These are phyloP conservation scores for Manis javanica DNA, from an alignment of 2,797 vertebrate genomes.

Conservation along the genomic window DNA sequence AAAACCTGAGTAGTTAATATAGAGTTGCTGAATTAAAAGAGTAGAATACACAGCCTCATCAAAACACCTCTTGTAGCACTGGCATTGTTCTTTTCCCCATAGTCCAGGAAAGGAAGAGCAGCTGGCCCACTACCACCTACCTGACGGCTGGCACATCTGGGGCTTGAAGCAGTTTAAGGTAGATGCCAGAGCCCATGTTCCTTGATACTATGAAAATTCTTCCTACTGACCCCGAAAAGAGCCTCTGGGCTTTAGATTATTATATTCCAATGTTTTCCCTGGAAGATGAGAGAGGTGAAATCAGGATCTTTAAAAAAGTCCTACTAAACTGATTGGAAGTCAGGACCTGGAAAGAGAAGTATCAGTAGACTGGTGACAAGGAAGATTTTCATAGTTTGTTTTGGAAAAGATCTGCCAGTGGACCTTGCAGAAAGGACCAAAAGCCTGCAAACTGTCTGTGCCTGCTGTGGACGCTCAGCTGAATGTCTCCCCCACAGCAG, in stretches of 20 bases:
- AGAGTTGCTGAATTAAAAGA: not conserved
- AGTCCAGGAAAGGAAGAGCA: not conserved
- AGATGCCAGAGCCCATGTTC: not conserved
- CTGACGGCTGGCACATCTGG: not conserved
- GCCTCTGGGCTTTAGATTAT: not conserved
- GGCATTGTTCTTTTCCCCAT: not conserved
- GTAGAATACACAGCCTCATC: not conserved
- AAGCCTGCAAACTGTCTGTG: not conserved
- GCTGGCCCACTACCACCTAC: not conserved
- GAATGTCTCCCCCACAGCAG: too few relatives aligned
- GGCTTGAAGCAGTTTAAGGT: not conserved
- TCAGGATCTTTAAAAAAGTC: not conserved
- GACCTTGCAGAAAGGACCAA: not conserved
- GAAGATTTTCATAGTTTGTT: not conserved
- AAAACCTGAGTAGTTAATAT: not conserved
- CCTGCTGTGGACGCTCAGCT: not conserved
- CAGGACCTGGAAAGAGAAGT: not conserved
- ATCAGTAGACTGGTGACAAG: not conserved
- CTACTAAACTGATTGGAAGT: not conserved
- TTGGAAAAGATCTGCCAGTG: not conserved
- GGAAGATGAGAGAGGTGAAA: not conserved
- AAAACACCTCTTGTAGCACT: not conserved
- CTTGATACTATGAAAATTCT: not conserved
- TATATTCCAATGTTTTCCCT: not conserved
- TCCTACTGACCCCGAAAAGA: not conserved